Base-by-base conservation (phyloP, 2,888 invertebrate genomes). In the Sphecodes monilicornis region DNA sequence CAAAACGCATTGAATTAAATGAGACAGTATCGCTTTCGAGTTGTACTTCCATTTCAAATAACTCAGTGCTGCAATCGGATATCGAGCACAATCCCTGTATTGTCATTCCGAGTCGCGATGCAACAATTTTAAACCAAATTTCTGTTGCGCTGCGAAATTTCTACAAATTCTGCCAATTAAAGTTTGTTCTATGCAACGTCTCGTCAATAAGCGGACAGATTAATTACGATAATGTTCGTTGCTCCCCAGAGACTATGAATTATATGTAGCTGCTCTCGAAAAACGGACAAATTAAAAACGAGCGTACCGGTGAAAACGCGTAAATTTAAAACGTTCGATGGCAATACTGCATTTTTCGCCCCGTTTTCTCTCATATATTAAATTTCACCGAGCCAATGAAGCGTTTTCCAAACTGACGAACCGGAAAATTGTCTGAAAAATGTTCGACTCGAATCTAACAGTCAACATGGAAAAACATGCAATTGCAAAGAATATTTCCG, bases 361-460 rank as follows among this genome's bases (percentile, higher is more conserved):
- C 22, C 22, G 26, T 26, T 68, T 36, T 18, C 13, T 5, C 39
- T 18, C 18, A 11, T 5, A 32, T 26, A 69, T 74, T 50, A 69
- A 70, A 82, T 29, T 73, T 57, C 46, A 32, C 13, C 26, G 66
- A 22, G 11, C 10, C 66, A 22, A 68, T 68, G 66, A 39, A n/a
- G 66, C 66, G 36, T 39, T 36, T 8, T 16, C 22, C 32, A 26
- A 29, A 18, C 66, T 66, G 36, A 39, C 66, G 16, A n/a, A 5
- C 18, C 0, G 60, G 50, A 74, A 82, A 82, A 82, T 70, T 69
- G 18, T 16, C 26, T 39, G 60, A 39, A 82, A 70, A 41, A 16
- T n/a, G 18, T 16, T 1, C 10, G 5, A 22, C 11, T n/a, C n/a
- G 13, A 1, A 36, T 8, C 72, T 36, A 60, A 26, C 32, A 43